phyloP scores from a whole-genome alignment of 2,888 invertebrate species.

The Hemistola chrysoprasaria region DNA sequence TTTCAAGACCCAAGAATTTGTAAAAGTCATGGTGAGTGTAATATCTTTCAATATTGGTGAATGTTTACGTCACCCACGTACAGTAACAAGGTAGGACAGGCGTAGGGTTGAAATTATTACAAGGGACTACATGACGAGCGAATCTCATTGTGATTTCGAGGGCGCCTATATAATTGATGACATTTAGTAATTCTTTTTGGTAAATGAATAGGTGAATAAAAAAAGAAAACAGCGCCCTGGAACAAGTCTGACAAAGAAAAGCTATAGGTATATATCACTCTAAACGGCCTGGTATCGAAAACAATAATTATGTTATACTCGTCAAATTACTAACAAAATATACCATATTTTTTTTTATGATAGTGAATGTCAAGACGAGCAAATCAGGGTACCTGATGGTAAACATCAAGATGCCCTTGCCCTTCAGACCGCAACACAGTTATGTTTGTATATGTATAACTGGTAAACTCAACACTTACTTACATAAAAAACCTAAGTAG shows the following conservation, averaged over 20 bases:
- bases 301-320: constrained; percentile 51
- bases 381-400: constrained; percentile 51
- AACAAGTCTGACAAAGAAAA: constrained; percentile 6
- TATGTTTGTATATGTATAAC: too few species aligned
- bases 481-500: constrained; percentile 54
- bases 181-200: too few species aligned
- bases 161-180: constrained; percentile 5
- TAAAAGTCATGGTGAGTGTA: constrained; percentile 10
- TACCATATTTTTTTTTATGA: too few species aligned
- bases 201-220: too few species aligned
- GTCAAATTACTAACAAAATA: constrained; percentile 53
- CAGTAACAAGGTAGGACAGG: constrained; percentile 33
- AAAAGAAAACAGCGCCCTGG: constrained; percentile 1
- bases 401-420: too few species aligned
- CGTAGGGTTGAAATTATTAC: constrained; percentile 30
- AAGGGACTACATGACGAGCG: constrained; percentile 29
- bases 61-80: constrained; percentile 24
- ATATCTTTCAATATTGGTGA: constrained; percentile 9
- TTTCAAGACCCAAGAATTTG: constrained; percentile 5
- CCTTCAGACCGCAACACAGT: too few species aligned
- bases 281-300: constrained; percentile 32
- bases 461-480: constrained; percentile 26
- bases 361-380: too few species aligned
- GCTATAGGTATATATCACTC: too few species aligned
- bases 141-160: constrained; percentile 22